Evolutionary conservation across 2,888 invertebrate species (phyloP).

Genomic region (Caenorhabditis becei): DNA sequence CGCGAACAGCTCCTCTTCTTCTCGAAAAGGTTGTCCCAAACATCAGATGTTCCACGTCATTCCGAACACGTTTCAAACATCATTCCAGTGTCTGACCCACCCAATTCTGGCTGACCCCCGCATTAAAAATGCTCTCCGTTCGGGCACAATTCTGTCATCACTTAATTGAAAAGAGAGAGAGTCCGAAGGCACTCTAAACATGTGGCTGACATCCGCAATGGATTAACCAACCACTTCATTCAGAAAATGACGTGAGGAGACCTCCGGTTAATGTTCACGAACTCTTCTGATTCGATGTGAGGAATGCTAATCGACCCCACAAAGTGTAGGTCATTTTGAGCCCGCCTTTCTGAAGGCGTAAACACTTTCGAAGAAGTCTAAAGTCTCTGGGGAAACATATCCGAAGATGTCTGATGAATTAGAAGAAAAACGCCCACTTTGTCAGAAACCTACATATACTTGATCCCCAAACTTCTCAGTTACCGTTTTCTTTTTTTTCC

Average conservation of each 20-base stretch:
- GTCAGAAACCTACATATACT: background rate
- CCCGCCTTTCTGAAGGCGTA: background rate
- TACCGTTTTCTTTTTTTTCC: too few species aligned
- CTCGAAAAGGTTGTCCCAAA: background rate
- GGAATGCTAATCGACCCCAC: background rate
- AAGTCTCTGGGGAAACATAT: background rate
- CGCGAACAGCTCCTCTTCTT: background rate
- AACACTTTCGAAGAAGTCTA: background rate
- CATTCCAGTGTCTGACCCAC: background rate
- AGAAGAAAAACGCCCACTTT: background rate
- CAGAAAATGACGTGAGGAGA: slow-evolving; percentile 4
- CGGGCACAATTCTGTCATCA: background rate
- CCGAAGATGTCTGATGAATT: background rate
- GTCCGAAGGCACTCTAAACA: slow-evolving; percentile 6
- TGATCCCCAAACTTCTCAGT: background rate
- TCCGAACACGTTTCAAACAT: slow-evolving; percentile 1
- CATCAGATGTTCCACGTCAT: background rate
- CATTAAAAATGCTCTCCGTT: background rate
- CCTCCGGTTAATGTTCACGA: background rate
- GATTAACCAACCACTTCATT: slow-evolving; percentile 10
- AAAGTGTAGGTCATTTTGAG: slow-evolving; percentile 3
- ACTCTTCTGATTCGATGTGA: background rate
- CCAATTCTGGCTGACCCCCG: too few species aligned
- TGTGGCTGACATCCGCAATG: slow-evolving; percentile 11
- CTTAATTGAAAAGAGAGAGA: background rate